Evolutionary conservation across 1,140 invertebrate species (phyloP).

Genomic region (Ceratina japonica): DNA sequence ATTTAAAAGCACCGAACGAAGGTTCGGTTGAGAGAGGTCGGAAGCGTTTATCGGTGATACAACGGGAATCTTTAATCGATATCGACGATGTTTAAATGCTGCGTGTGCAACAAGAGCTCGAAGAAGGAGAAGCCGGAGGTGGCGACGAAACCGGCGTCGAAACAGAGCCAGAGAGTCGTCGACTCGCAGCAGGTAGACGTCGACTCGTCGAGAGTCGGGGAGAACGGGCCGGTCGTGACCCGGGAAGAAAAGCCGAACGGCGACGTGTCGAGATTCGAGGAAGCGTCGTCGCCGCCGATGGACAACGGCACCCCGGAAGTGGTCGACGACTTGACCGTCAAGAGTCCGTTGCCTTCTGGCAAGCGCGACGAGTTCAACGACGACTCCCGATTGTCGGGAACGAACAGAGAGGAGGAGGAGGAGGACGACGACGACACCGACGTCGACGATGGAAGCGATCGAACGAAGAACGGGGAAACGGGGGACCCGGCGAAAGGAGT

Average conservation of each 20-base stretch:
- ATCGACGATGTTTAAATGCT: constrained; percentile 77
- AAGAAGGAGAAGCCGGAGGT: constrained; percentile 52
- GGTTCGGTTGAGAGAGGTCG: neutral
- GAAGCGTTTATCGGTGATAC: constrained; percentile 16
- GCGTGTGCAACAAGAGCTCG: constrained; percentile 70
- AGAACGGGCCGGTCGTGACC: neutral
- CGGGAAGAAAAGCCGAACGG: constrained; percentile 51
- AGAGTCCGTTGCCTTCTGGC: constrained; percentile 34
- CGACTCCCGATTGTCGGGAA: neutral
- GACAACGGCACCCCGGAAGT: constrained; percentile 12
- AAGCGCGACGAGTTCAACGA: constrained; percentile 9
- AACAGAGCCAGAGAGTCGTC: constrained; percentile 16
- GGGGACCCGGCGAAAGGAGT: neutral
- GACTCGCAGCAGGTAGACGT: constrained; percentile 5
- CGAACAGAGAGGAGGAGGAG: constrained; percentile 22
- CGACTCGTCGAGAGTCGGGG: constrained; percentile 17
- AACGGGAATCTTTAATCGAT: constrained; percentile 40
- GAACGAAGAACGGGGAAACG: neutral
- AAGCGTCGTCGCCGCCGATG: constrained; percentile 34
- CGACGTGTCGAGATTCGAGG: constrained; percentile 38
- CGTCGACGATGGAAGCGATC: neutral
- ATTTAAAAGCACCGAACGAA: neutral
- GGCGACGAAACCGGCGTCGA: constrained; percentile 25
- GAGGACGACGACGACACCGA: constrained; percentile 12
- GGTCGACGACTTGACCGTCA: constrained; percentile 38